Base-by-base conservation (phyloP, 2,113 vertebrate genomes). In the Engraulis encrasicolus region DNA sequence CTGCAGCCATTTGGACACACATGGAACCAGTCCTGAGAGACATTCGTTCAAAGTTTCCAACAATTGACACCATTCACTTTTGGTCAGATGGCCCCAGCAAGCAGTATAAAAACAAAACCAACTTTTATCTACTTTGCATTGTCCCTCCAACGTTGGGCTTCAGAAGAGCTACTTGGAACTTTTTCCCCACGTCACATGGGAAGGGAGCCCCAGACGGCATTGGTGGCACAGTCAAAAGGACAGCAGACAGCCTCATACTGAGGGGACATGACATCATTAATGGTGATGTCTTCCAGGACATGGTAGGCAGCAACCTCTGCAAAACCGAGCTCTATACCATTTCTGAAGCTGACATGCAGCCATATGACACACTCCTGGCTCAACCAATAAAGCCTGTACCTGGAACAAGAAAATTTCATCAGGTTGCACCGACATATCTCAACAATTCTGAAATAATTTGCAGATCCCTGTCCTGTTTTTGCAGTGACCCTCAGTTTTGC, bases 201-300 rank as follows among this genome's bases (percentile, higher is more conserved):
- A 84, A 87, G 23, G 83, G 86, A 38, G 80, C 77, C 23, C 83
- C 86, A 50, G 77, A 77, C 52, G 71, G 80, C 74, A 85, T 80
- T 74, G 58, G 83, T n/a, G 81, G 50, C 58, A 85, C 78, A 78
- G 81, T 87, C 34, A 87, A 87, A 81, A 54, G 61, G 54, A 80
- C 45, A 34, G 49, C 80, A 45, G 86, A 83, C 81, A 80, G 37
- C 20, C 18, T 87, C 31, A 58, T 87, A 17, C 83, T 85, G 40
- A 15, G 23, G 34, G 78, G 58, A 31, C 45, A 83, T 82, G 83
- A 87, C 23, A 77, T 87, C 20, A 36, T 18, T 27, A 50, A 83
- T 83, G 83, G 86, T 23, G 78, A 50, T 49, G n/a, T 15, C 18
- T 87, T 84, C 36, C 82, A 34, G 82, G 50, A 79, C 20, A 79